Conservation (phyloP, 2,797 vertebrate species). For the Babyrousa celebensis region DNA sequence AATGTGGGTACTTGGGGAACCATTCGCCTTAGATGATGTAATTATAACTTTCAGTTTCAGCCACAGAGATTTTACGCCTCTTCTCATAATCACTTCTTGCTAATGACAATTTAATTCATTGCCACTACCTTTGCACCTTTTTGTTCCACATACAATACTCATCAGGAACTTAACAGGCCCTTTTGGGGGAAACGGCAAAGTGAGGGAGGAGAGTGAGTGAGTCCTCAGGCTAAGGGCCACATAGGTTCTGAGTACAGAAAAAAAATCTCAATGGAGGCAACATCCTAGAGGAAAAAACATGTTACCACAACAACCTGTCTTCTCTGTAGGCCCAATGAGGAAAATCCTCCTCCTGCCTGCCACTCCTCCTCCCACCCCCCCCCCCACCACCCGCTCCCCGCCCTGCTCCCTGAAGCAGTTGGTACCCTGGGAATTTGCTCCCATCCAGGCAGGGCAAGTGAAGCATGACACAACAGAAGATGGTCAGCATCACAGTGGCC, state of each 20-base stretch:
- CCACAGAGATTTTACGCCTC: constrained; percentile 7
- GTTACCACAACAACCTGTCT: background rate
- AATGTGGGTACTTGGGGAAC: background rate
- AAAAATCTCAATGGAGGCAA: background rate
- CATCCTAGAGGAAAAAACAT: background rate
- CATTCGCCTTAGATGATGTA: background rate
- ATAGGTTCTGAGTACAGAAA: background rate
- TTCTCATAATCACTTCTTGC: background rate
- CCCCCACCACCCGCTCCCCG: too few species aligned
- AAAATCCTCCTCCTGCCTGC: background rate
- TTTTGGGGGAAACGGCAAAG: background rate
- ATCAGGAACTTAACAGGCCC: background rate
- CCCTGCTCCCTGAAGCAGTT: background rate
- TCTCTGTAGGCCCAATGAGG: background rate
- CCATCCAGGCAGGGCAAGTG: background rate
- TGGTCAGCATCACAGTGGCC: background rate
- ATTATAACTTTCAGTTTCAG: background rate
- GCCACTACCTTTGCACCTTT: background rate
- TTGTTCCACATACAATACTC: background rate
- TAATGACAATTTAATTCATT: background rate
- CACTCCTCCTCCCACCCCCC: background rate
- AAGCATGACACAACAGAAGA: background rate
- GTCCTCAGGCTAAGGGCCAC: background rate
- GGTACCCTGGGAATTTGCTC: background rate
- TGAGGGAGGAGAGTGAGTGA: background rate